Percentiles rank a stretch among this genome's conserved stretches.
Conservation (phyloP, 1,140 invertebrate species). For the Sycophila sp. region DNA sequence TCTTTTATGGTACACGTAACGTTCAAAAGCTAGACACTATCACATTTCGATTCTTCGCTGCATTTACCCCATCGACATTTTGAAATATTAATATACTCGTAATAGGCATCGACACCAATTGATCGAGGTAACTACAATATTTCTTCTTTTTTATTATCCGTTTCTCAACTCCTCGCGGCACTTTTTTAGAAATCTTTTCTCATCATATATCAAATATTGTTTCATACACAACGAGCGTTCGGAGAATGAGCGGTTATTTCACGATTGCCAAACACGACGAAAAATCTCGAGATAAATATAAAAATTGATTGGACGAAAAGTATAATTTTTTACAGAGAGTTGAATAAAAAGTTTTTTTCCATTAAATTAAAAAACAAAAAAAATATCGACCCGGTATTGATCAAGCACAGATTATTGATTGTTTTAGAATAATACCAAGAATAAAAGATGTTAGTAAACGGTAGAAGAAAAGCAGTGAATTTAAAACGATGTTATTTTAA, state of each 20-base stretch:
- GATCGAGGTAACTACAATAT: constrained; percentile 4
- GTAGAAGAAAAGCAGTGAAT: too few species aligned
- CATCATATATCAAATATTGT: constrained; percentile 27
- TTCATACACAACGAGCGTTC: constrained; percentile 14
- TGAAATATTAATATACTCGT: constrained; percentile 16
- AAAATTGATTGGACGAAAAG: constrained; percentile 3
- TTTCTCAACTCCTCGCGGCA: not conserved
- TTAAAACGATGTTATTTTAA: too few species aligned
- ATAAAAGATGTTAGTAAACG: too few species aligned
- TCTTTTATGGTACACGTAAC: constrained; percentile 17
- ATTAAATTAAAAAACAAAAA: too few species aligned
- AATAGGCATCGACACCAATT: too few species aligned
- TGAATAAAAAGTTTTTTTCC: constrained; percentile 3
- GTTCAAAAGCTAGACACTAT: constrained; percentile 32
- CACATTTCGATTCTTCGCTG: constrained; percentile 19
- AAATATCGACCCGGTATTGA: not conserved
- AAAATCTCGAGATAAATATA: not conserved
- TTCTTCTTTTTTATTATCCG: too few species aligned
- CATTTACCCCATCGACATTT: not conserved
- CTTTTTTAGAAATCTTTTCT: not conserved
- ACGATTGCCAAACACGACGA: not conserved
- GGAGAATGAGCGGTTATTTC: constrained; percentile 24
- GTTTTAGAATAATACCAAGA: too few species aligned
- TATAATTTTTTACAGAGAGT: constrained; percentile 7
- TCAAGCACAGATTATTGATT: not conserved